Conservation (phyloP, 2,113 vertebrate genomes). For the Ploceus nigricollis region DNA sequence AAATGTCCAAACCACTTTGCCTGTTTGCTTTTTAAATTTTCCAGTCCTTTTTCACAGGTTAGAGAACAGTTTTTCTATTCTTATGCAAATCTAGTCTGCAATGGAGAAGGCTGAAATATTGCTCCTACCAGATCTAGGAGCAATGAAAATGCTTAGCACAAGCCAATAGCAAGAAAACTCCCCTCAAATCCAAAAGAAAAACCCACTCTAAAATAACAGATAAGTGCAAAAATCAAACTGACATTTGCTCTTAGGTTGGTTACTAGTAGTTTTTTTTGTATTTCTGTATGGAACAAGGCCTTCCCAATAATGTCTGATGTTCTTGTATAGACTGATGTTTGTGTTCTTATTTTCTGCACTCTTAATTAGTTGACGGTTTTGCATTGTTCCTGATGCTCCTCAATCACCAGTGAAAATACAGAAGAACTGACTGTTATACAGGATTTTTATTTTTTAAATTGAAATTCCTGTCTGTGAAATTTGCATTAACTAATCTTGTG, state of each 20-base stretch:
- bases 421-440: neutral
- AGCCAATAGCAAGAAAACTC: neutral
- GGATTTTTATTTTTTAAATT: neutral
- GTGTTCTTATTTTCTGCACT: neutral
- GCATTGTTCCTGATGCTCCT: neutral
- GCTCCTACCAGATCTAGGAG: neutral
- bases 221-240: neutral
- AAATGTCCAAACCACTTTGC: neutral
- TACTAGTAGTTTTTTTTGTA: rapidly evolving
- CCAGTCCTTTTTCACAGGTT: neutral
- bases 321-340: neutral
- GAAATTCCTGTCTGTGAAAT: neutral
- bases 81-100: neutral
- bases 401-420: neutral
- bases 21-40: neutral
- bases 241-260: neutral
- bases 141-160: rapidly evolving
- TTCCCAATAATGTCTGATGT: neutral
- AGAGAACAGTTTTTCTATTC: neutral
- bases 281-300: neutral
- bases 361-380: neutral
- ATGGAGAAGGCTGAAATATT: neutral
- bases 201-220: neutral
- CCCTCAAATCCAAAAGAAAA: neutral
- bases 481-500: neutral